Percentiles rank a stretch among this genome's conserved stretches.
Evolutionary conservation across 1,140 invertebrate genomes (phyloP).

Genomic region (Branchinecta lynchi): DNA sequence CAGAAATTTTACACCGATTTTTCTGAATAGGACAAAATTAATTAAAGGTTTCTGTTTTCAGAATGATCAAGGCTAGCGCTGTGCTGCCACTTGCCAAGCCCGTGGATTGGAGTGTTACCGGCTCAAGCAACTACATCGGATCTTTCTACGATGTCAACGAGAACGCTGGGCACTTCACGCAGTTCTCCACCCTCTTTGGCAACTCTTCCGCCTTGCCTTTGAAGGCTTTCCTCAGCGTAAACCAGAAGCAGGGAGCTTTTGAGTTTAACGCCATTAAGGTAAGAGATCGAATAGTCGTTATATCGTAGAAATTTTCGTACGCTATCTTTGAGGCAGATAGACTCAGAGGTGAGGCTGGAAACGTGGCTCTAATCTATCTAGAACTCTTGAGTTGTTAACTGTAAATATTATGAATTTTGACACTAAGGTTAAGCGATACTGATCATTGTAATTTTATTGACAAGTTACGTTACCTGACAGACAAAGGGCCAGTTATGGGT

Average conservation of each 20-base stretch:
- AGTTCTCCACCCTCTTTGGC: background rate
- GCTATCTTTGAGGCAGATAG: too few species aligned
- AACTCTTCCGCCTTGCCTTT: background rate
- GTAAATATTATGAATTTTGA: too few species aligned
- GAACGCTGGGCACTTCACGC: background rate
- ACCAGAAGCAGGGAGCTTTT: background rate
- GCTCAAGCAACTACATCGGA: background rate
- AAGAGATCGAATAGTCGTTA: background rate
- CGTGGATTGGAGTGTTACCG: background rate
- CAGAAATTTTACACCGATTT: too few species aligned
- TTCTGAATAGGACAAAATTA: too few species aligned
- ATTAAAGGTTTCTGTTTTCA: background rate
- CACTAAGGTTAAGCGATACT: too few species aligned
- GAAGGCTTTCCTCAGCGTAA: background rate
- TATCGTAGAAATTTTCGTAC: too few species aligned
- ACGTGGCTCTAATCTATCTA: too few species aligned
- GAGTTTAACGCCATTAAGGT: background rate
- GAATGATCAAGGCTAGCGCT: background rate
- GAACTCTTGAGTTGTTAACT: too few species aligned
- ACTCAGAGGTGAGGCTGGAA: too few species aligned
- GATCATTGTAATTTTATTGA: too few species aligned
- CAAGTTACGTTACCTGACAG: too few species aligned
- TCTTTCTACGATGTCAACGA: background rate
- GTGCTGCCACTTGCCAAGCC: background rate
- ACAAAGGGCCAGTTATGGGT: too few species aligned